Conservation (phyloP, 2,113 vertebrate species). For the Dromiciops gliroides region DNA sequence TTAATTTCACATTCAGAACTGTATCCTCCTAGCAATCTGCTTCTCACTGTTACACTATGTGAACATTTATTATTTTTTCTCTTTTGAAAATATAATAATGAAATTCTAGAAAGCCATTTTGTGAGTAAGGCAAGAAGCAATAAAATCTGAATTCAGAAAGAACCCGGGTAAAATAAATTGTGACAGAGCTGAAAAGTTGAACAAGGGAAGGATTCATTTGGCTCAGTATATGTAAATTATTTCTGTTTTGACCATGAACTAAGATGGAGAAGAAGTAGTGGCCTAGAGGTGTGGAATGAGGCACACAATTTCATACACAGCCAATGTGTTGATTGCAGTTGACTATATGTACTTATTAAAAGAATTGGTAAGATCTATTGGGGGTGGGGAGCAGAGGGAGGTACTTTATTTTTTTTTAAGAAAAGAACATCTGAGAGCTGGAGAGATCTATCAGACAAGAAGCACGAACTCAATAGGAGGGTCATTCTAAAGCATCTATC, state of each 20-base stretch:
- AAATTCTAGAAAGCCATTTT: neutral
- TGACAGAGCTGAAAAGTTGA: neutral
- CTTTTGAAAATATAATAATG: neutral
- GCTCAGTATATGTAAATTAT: neutral
- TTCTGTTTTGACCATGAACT: neutral
- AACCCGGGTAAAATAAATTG: neutral
- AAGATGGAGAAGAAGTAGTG: neutral
- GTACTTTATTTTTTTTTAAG: neutral
- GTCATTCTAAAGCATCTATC: neutral
- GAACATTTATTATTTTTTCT: neutral
- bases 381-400: neutral
- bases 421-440: neutral
- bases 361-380: neutral
- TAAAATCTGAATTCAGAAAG: neutral
- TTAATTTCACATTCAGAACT: neutral
- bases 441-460: neutral
- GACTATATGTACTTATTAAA: neutral
- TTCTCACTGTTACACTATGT: neutral
- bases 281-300: neutral
- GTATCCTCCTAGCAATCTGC: neutral
- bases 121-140: neutral
- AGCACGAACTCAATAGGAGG: neutral
- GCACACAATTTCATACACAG: neutral
- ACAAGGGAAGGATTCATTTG: neutral
- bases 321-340: neutral